Evolutionary conservation across 2,797 vertebrate species (phyloP), one percentile per base, ranked within the genome.

Genomic region (Podargus strigoides): DNA sequence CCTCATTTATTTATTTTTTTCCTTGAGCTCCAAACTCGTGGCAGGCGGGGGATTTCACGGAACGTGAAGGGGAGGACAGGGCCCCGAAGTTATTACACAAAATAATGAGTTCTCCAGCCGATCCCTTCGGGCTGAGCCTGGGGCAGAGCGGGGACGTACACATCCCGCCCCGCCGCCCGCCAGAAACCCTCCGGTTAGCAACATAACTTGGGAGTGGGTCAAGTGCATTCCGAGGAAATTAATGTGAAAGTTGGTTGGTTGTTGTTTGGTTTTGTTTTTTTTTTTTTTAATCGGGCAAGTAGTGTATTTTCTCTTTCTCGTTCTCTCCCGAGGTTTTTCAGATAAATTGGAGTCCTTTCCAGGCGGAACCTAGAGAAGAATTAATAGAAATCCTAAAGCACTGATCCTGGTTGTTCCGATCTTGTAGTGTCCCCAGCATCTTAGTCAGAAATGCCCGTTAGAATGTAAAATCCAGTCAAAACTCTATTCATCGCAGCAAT

Each of bases 81-180:
- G 92, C 92, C 96, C 90, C 93, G 92, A 89, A 87, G 90, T 93
- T 93, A 94, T 94, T 92, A 59, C 75, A 93, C 55, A 26, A 85
- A 92, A 70, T 95, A 95, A 95, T 96, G 93, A 93, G 90, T 95
- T 95, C 90, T 95, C 79, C 94, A 95, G 90, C 58, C 70, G 80
- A 84, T 84, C 75, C 78, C 63, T 82, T 67, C 41, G 81, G 84
- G 70, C 72, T 88, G 95, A 79, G 94, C 47, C 23, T 23, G 88
- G 78, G 92, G 87, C 94, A 80, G 86, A 42, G 70, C 42, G 15
- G 87, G 72, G 95, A 92, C 80, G 85, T 76, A 76, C 78, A 50
- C 67, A 85, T 37, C 72, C 64, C 58, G 14, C 63, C 50, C 58
- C 27, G 8, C 74, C 58, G 59, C 58, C 50, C 86, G 23, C 32